Evolutionary conservation across 2,113 vertebrate genomes (phyloP).

Genomic region (Nycticryphes semicollaris): DNA sequence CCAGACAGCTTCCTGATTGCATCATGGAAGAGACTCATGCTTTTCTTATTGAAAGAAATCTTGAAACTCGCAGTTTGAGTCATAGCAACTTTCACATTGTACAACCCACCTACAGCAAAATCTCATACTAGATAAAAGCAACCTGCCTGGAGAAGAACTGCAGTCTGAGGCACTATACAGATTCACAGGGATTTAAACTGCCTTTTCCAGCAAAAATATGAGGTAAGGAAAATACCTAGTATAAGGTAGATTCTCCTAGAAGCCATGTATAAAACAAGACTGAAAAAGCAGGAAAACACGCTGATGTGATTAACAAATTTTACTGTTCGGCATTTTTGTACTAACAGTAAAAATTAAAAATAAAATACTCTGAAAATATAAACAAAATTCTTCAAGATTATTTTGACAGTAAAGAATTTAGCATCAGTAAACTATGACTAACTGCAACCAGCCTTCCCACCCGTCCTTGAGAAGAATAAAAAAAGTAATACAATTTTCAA

Average conservation of each 20-base stretch:
- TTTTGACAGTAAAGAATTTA: neutral
- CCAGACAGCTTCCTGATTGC: neutral
- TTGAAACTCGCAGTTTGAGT: neutral
- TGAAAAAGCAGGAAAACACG: neutral
- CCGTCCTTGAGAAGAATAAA: neutral
- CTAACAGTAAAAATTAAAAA: neutral
- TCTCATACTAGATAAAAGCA: neutral
- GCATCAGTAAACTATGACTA: neutral
- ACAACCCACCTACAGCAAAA: neutral
- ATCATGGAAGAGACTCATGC: neutral
- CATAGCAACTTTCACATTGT: neutral
- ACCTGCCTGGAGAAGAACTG: neutral
- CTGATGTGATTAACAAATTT: fast-evolving
- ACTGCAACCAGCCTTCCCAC: neutral
- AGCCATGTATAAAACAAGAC: neutral
- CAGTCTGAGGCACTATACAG: neutral
- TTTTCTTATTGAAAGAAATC: neutral
- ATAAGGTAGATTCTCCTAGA: neutral
- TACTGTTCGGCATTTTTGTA: neutral
- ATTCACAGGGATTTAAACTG: neutral
- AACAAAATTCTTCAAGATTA: neutral
- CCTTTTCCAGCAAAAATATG: neutral
- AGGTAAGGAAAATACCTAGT: neutral
- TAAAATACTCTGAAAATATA: neutral
- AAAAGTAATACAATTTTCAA: too few relatives aligned